phyloP scores from a whole-genome alignment of 2,888 invertebrate species.

The Nesidiocoris tenuis region DNA sequence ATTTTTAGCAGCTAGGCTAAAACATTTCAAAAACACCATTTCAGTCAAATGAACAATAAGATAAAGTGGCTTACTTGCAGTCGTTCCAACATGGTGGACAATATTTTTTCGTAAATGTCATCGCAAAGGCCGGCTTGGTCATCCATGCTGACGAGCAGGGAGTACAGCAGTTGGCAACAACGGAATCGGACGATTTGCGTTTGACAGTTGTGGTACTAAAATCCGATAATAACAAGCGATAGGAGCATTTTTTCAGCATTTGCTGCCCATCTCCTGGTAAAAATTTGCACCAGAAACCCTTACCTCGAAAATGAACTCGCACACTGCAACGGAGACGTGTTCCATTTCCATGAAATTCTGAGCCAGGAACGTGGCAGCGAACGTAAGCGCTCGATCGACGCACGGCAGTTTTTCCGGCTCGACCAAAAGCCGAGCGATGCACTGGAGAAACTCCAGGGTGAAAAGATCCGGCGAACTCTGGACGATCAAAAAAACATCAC shows the following conservation, averaged over 20 bases:
- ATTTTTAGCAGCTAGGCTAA: no score
- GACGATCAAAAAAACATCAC: conserved; percentile 51
- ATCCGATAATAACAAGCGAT: no score
- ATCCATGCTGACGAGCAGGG: conserved; percentile 70
- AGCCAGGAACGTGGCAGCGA: conserved; percentile 70
- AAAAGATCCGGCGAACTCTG: conserved; percentile 63
- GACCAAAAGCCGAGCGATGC: conserved; percentile 65
- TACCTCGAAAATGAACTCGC: conserved; percentile 65
- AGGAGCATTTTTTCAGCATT: no score
- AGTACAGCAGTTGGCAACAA: conserved; percentile 75
- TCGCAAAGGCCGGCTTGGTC: conserved; percentile 76
- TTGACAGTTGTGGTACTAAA: conserved; percentile 57
- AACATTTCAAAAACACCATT: no score
- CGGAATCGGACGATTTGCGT: conserved; percentile 66
- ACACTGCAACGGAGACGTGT: conserved; percentile 58
- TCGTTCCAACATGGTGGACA: conserved; percentile 67
- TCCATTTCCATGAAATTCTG: conserved; percentile 60
- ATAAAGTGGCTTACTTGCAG: conserved; percentile 61
- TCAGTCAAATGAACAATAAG: no score
- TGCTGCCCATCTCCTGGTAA: no score
- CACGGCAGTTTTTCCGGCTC: conserved; percentile 67
- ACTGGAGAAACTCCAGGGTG: conserved; percentile 64
- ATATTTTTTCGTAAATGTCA: conserved; percentile 70
- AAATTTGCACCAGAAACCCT: conserved; percentile 47
- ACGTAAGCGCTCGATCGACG: conserved; percentile 68